phyloP scores from a whole-genome alignment of 2,113 vertebrate species.

The Dasyprocta punctata region DNA sequence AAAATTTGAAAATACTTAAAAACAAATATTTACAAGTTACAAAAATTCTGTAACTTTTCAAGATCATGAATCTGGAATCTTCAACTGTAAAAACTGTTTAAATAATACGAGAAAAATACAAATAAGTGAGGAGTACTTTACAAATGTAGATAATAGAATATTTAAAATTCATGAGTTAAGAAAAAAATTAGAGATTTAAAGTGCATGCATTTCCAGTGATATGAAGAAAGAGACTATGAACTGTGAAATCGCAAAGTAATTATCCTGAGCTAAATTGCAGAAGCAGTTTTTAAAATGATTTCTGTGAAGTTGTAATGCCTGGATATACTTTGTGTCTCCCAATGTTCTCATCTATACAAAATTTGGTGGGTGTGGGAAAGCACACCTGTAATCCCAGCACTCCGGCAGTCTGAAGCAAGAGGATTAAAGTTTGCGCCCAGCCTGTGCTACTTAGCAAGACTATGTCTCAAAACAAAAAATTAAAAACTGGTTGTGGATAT shows the following conservation, averaged over 20 bases:
- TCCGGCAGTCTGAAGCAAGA: background rate
- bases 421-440: background rate
- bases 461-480: background rate
- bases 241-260: background rate
- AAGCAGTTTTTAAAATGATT: background rate
- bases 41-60: background rate
- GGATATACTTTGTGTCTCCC: background rate
- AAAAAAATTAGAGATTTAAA: background rate
- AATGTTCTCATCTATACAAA: background rate
- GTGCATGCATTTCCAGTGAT: background rate
- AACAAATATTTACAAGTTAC: background rate
- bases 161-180: background rate
- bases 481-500: background rate
- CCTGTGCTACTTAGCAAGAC: background rate
- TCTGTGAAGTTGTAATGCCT: background rate
- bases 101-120: background rate
- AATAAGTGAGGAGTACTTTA: background rate
- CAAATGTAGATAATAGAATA: background rate
- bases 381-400: background rate
- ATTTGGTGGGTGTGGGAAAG: background rate
- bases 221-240: background rate
- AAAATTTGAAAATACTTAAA: background rate
- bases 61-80: background rate
- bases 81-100: background rate
- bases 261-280: background rate